Evolutionary conservation across 2,888 invertebrate genomes (phyloP), one percentile per base, ranked within the genome.

Genomic region (Watsonalla binaria): DNA sequence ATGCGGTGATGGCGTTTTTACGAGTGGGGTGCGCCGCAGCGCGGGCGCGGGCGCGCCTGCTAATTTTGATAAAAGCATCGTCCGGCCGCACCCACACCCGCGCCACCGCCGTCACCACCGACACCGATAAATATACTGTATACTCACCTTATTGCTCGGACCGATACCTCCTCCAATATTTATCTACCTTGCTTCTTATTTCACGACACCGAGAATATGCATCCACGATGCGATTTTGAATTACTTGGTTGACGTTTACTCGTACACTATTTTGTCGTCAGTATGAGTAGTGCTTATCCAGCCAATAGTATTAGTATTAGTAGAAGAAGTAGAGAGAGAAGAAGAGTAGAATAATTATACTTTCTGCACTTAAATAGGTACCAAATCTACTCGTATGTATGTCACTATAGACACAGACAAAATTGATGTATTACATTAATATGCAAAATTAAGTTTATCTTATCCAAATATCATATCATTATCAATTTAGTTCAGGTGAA

Each of bases 11-110:
- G 81, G 78, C 84, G 82, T 80, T 87, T 90, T 90, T 90, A 90
- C 83, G 88, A 84, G 77, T 74, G 82, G 86, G 90, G 90, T 82
- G 90, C 82, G 85, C 78, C 80, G 71, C 68, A 24, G 24, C 46
- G 33, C 39, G 49, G 64, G 69, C 71, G 74, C 79, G 82, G 87
- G 82, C 84, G 85, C 85, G 84, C 82, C 82, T 75, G 83, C 87
- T 87, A 87, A 90, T 90, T 90, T 90, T 80, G 89, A 87, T 90
- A 90, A 90, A 90, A 90, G 90, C 90, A 75, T 84, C 84, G 81
- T 75, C 78, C 82, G 84, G 82, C 86, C 90, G 82, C 89, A 70
- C 90, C 89, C 82, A 70, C 65, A 24, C 24, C 66, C 62, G 58
- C 64, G 68, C 66, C 66, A 63, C 70, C 62, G 68, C 72, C 71